These are phyloP conservation scores for Dermatemys mawii DNA, from an alignment of 2,113 vertebrate genomes.

Conservation along the genomic window DNA sequence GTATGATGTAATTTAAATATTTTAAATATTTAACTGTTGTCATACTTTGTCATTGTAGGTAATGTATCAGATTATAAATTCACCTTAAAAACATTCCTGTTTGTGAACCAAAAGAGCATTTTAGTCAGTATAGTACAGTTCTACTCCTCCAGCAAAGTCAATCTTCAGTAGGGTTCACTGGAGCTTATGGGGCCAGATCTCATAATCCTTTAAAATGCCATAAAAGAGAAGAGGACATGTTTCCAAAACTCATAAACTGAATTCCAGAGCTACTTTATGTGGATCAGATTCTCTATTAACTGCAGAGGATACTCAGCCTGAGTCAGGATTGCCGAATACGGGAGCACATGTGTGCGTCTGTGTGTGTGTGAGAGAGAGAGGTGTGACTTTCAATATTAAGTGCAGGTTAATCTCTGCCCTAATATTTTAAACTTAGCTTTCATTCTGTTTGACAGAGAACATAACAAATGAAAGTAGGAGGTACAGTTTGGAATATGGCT, in stretches of 20 bases:
- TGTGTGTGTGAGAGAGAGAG: accelerated
- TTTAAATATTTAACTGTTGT: background rate
- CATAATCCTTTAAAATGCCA: background rate
- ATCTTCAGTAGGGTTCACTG: background rate
- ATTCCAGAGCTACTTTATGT: background rate
- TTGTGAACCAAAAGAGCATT: background rate
- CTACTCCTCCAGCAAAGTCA: background rate
- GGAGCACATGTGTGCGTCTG: background rate
- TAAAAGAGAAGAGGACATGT: background rate
- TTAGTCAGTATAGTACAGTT: background rate
- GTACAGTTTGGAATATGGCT: background rate
- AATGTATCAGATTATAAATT: background rate
- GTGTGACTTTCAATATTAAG: accelerated
- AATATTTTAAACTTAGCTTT: background rate
- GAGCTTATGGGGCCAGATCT: background rate
- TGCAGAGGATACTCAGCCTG: background rate
- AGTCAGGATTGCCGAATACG: background rate
- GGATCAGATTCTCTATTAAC: background rate
- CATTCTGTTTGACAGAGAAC: too few relatives aligned
- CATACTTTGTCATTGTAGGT: background rate
- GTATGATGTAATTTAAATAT: background rate
- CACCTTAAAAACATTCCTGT: background rate
- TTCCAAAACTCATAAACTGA: background rate
- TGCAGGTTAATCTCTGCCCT: accelerated
- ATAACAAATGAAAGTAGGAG: accelerated